These are phyloP conservation scores for Peribatodes rhomboidaria DNA, from an alignment of 2,888 invertebrate species.

Conservation along the genomic window DNA sequence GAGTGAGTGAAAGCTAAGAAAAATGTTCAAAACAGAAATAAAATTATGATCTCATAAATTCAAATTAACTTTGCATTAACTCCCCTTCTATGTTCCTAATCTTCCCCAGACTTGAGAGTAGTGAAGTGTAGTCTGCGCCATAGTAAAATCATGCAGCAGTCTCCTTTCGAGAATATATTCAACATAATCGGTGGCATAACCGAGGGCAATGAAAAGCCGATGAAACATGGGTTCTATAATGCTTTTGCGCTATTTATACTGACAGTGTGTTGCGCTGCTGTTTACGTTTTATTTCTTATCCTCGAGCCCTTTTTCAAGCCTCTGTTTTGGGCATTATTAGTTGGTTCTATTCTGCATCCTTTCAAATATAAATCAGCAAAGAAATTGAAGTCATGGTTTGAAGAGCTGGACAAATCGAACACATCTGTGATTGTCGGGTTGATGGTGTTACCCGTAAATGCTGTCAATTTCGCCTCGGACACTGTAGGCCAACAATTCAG, in stretches of 20 bases:
- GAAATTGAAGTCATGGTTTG: conserved; percentile 92
- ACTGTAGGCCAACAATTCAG: conserved; percentile 90
- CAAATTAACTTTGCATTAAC: conserved; percentile 21
- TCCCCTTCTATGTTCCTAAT: not conserved
- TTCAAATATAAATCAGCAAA: conserved; percentile 94
- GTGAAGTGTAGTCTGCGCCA: conserved; percentile 31
- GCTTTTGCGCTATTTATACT: conserved; percentile 93
- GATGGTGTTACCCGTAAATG: conserved; percentile 90
- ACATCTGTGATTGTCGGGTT: conserved; percentile 88
- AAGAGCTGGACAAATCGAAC: conserved; percentile 88
- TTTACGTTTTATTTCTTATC: conserved; percentile 93
- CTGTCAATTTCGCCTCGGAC: conserved; percentile 92
- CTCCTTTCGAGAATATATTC: conserved; percentile 89
- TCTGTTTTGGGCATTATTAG: conserved; percentile 97
- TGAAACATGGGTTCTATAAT: conserved; percentile 96
- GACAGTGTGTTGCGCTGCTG: conserved; percentile 88
- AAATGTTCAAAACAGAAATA: conserved; percentile 17
- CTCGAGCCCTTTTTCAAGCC: conserved; percentile 97
- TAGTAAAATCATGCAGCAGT: conserved; percentile 77
- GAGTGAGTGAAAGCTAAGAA: not conserved
- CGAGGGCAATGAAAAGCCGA: conserved; percentile 94
- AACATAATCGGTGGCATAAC: conserved; percentile 90
- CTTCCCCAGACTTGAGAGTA: not conserved
- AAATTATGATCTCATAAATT: conserved; percentile 64
- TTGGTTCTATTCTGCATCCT: conserved; percentile 99